These are phyloP conservation scores for Acyrthosiphon pisum DNA, from an alignment of 1,140 invertebrate genomes.

Conservation along the genomic window DNA sequence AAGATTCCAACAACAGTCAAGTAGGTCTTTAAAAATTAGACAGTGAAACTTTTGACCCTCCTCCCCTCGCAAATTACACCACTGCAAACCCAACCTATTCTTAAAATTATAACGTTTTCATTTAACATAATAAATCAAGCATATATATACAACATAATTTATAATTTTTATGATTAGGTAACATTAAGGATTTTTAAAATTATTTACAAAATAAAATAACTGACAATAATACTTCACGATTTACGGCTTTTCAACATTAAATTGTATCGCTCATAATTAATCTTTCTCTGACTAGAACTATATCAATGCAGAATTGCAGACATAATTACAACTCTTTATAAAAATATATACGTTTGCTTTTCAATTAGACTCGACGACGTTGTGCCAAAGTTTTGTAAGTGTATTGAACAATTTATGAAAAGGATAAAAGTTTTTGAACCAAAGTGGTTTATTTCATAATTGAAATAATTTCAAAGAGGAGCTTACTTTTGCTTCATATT, in stretches of 20 bases:
- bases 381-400: conserved; percentile 31
- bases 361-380: background rate
- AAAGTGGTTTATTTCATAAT: conserved; percentile 38
- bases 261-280: background rate
- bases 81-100: background rate
- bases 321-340: conserved; percentile 31
- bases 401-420: conserved; percentile 45
- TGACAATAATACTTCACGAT: background rate
- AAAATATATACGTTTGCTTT: conserved; percentile 14
- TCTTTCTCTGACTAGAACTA: background rate
- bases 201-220: background rate
- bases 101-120: background rate
- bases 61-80: background rate
- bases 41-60: background rate
- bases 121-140: background rate
- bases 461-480: conserved; percentile 18
- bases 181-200: background rate
- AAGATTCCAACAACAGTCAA: background rate
- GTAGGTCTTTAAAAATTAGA: background rate
- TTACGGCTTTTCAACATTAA: background rate
- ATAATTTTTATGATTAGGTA: background rate
- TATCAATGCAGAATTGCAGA: conserved; percentile 20
- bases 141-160: background rate
- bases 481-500: background rate
- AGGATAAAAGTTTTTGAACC: conserved; percentile 42